Conservation (phyloP, 2,888 invertebrate genomes). For the Sabatieria punctata region DNA sequence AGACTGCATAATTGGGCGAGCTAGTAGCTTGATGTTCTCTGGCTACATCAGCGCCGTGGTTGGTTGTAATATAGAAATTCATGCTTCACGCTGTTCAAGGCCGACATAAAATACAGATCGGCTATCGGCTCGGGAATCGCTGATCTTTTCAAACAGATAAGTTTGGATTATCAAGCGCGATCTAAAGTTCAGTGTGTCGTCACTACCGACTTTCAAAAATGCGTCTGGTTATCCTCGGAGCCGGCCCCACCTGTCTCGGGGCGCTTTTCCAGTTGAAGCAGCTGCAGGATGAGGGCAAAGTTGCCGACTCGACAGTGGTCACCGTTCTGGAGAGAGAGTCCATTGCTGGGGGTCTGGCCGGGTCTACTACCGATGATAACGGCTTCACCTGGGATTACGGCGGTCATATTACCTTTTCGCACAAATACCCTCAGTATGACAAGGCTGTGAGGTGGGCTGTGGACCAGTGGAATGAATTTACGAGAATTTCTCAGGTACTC, state of each 20-base stretch:
- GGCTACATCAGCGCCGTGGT: too few species aligned
- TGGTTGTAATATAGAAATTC: too few species aligned
- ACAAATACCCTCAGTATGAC: slow-evolving; percentile 28
- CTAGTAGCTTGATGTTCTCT: too few species aligned
- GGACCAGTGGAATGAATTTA: slow-evolving; percentile 26
- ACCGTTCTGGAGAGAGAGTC: slow-evolving; percentile 19
- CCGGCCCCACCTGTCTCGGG: slow-evolving; percentile 28
- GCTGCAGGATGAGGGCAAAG: slow-evolving; percentile 16
- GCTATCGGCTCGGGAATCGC: too few species aligned
- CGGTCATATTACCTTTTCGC: slow-evolving; percentile 29
- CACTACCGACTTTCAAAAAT: slow-evolving; percentile 5
- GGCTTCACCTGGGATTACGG: slow-evolving; percentile 32
- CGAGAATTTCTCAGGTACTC: slow-evolving; percentile 26
- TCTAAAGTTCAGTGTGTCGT: too few species aligned
- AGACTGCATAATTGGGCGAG: too few species aligned
- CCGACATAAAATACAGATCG: too few species aligned
- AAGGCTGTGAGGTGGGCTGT: slow-evolving; percentile 27
- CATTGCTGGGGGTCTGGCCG: slow-evolving; percentile 23
- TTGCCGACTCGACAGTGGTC: too few species aligned
- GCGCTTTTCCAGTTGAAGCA: slow-evolving; percentile 26
- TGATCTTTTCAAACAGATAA: too few species aligned
- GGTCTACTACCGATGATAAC: slow-evolving; percentile 23
- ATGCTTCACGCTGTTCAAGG: too few species aligned
- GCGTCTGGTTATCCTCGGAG: slow-evolving; percentile 24
- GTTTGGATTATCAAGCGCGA: too few species aligned